These are phyloP conservation scores for Idaea dimidiata DNA, from an alignment of 2,888 invertebrate genomes.

Conservation along the genomic window DNA sequence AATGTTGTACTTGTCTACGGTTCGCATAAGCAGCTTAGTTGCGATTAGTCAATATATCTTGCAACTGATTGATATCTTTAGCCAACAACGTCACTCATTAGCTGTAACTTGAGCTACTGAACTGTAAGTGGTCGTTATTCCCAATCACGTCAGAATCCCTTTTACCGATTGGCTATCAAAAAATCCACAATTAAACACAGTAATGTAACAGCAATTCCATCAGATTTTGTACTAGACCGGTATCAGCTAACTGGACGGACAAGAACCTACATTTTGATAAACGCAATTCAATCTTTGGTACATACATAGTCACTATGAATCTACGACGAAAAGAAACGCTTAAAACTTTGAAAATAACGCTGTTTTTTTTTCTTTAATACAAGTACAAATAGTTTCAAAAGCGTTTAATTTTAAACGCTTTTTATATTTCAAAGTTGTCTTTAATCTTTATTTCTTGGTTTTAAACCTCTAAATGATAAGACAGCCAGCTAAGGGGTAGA, in stretches of 20 bases:
- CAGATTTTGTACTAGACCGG: slow-evolving; percentile 44
- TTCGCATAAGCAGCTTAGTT: background rate
- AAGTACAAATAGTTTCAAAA: background rate
- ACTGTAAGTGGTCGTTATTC: background rate
- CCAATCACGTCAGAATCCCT: background rate
- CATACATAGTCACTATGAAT: background rate
- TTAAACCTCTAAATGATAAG: background rate
- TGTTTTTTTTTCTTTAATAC: background rate
- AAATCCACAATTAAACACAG: slow-evolving; percentile 33
- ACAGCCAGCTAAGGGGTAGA: background rate
- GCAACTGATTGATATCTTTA: background rate
- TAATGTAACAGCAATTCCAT: slow-evolving; percentile 48
- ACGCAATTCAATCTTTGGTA: background rate
- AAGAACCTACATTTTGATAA: slow-evolving; percentile 42
- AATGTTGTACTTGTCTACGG: too few species aligned
- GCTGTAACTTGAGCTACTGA: background rate
- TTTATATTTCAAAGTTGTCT: too few species aligned
- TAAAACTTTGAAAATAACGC: background rate
- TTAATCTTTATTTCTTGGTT: background rate
- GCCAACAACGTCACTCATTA: background rate
- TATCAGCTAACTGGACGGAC: slow-evolving; percentile 44
- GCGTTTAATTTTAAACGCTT: too few species aligned
- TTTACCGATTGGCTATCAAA: background rate
- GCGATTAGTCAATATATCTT: background rate
- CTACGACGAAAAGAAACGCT: background rate